Evolutionary conservation across 1,140 invertebrate genomes (phyloP).

Genomic region (Dermatophagoides farinae): DNA sequence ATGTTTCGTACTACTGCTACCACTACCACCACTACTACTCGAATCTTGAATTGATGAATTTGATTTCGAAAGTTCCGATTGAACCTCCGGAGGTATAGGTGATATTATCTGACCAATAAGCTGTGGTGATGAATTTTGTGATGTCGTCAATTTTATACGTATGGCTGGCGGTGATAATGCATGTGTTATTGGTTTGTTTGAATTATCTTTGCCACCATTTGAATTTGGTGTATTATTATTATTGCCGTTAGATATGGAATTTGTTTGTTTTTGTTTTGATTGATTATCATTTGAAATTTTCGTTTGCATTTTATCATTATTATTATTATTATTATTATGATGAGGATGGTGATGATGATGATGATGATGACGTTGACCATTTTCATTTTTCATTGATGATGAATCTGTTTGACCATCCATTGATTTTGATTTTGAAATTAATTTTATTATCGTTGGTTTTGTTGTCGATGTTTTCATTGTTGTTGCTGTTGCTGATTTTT

Average conservation of each 20-base stretch:
- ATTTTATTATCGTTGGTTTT: too few species aligned
- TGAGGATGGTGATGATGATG: background rate
- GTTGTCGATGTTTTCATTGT: too few species aligned
- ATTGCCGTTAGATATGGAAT: background rate
- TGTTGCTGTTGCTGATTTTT: too few species aligned
- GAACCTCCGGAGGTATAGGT: background rate
- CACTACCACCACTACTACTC: background rate
- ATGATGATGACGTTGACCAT: background rate
- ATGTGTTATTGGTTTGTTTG: background rate
- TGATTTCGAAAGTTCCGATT: background rate
- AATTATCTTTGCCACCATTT: too few species aligned
- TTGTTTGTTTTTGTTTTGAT: background rate
- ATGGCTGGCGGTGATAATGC: constrained; percentile 5
- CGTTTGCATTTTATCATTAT: background rate
- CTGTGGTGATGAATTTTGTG: background rate
- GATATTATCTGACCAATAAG: background rate
- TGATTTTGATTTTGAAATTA: too few species aligned
- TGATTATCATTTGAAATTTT: background rate
- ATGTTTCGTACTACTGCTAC: background rate
- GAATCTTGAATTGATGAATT: background rate
- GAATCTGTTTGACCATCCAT: too few species aligned
- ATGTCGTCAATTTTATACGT: constrained; percentile 6
- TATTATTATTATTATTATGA: background rate
- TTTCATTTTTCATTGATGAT: too few species aligned
- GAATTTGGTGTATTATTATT: too few species aligned